Base-by-base conservation (phyloP, 2,797 vertebrate genomes). In the Clarias platycephalus region DNA sequence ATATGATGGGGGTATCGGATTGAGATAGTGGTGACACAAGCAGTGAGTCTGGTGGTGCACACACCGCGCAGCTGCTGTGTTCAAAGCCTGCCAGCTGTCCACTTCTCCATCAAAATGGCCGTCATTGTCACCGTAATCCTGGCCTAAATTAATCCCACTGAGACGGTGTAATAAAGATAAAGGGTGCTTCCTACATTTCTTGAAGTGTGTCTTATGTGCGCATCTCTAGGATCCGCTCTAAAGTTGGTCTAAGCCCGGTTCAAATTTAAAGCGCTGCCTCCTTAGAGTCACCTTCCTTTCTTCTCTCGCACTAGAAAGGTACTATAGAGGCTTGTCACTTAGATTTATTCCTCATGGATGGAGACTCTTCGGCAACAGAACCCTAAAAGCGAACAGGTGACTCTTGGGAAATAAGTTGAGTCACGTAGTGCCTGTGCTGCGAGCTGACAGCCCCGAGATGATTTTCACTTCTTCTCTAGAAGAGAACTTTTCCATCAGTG, bases 401-500 rank as follows among this genome's bases (percentile, higher is more conserved):
- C 84, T 88, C 87, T 58, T 63, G 87, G 86, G 88, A 86, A 86
- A 87, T 83, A 74, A 68, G 67, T 86, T 83, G 74, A 84, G 85
- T 67, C 74, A 79, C 80, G 82, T 84, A 83, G 81, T 24, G 68
- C 15, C 58, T 60, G 74, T 84, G 84, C 40, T 64, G 64, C 77
- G 80, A 80, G 82, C 77, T 87, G 88, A 83, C 88, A 88, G 75
- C 62, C 82, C 18, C 31, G 40, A 84, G 84, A 83, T 88, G 82
- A 89, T 86, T 88, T 86, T 86, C 64, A 83, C 84, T 87, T 84
- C 84, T 34, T 85, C 74, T 85, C 57, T 63, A 67, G 72, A 71
- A 76, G 71, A 71, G 86, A 89, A 79, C 67, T 76, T 75, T 82
- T 63, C 82, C 57, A 81, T 75, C 85, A 79, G 70, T 44, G 53